Conservation (phyloP, 2,113 vertebrate species). For the Sclerurus mexicanus region DNA sequence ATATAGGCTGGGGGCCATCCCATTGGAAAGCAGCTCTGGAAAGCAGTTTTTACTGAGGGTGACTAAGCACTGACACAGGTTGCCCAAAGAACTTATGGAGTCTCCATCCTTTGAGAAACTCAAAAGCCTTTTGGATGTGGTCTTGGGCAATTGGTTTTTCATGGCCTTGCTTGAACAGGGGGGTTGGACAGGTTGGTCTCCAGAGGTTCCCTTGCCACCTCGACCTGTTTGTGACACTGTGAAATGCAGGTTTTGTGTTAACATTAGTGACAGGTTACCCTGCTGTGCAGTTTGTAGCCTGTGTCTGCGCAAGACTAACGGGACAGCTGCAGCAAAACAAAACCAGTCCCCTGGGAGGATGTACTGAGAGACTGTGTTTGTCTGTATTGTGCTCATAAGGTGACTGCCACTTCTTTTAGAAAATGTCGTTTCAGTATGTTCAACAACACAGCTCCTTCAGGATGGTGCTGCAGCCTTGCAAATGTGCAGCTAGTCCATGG, state of each 20-base stretch:
- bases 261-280: not conserved
- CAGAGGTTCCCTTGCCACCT: not conserved
- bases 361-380: fast-evolving
- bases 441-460: not conserved
- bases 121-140: not conserved
- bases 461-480: not conserved
- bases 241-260: not conserved
- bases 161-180: not conserved
- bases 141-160: not conserved
- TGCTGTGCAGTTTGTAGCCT: not conserved
- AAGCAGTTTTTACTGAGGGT: not conserved
- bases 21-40: not conserved
- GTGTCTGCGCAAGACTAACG: not conserved
- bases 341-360: not conserved
- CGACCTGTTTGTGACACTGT: not conserved
- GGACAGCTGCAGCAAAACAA: not conserved
- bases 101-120: not conserved
- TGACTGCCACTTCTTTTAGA: not conserved
- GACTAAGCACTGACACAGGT: not conserved
- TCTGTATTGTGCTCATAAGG: not conserved
- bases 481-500: not conserved
- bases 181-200: not conserved
- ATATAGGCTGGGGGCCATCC: not conserved
- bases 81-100: not conserved
- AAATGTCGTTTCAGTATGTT: not conserved